phyloP scores from a whole-genome alignment of 2,888 invertebrate genomes.

The Brachyopa scutellaris region DNA sequence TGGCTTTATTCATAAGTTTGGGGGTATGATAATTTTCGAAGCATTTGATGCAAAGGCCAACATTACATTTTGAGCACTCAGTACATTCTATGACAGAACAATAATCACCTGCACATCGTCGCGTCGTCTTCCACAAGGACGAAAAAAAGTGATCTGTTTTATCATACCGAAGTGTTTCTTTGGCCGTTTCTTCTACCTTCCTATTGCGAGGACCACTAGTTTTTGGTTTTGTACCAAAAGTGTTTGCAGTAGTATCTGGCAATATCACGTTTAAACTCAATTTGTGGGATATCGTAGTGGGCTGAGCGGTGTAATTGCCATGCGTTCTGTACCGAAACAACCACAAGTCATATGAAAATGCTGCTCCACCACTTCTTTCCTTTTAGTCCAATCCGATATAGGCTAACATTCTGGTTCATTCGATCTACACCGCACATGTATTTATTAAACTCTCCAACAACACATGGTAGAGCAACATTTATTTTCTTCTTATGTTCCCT shows the following conservation, averaged over 20 bases:
- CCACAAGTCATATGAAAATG: neutral
- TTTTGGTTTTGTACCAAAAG: constrained; percentile 2
- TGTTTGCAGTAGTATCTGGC: neutral
- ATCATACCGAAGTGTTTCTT: constrained; percentile 1
- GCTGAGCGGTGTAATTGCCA: neutral
- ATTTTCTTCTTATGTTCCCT: neutral
- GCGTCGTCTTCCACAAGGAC: neutral
- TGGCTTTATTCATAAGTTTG: too few relatives aligned
- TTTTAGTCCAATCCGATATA: neutral
- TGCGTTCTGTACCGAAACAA: neutral
- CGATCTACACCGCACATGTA: neutral
- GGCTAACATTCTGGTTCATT: neutral
- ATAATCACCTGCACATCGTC: constrained; percentile 1
- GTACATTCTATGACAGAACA: neutral
- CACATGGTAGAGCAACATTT: neutral
- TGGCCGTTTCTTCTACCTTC: neutral
- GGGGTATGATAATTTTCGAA: neutral
- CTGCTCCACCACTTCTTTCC: neutral
- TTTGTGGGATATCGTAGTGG: neutral
- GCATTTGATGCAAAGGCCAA: constrained; percentile 1
- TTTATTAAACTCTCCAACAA: too few relatives aligned
- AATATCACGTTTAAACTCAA: too few relatives aligned
- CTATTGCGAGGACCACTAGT: neutral
- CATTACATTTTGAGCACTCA: too few relatives aligned
- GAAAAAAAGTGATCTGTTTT: neutral